Percentiles rank a stretch among this genome's conserved stretches.
Conservation (phyloP, 2,888 invertebrate species). For the Thymelicus sylvestris region DNA sequence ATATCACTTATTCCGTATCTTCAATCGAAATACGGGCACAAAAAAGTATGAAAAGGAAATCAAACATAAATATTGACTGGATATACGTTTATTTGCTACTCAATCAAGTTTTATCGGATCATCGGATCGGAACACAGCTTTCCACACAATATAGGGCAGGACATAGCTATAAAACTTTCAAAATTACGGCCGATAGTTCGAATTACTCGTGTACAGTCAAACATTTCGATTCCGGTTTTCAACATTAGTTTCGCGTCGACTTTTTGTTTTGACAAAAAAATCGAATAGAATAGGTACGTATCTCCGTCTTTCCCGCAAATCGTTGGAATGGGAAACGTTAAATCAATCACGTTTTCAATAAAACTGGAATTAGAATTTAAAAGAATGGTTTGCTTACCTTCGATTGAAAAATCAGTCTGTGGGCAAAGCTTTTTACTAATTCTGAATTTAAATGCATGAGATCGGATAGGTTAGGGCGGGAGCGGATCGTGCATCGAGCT, state of each 20-base stretch:
- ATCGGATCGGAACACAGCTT: constrained; percentile 43
- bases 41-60: constrained; percentile 37
- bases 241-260: constrained; percentile 22
- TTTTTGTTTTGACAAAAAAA: constrained; percentile 26
- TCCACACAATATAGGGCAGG: constrained; percentile 44
- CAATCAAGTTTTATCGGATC: constrained; percentile 43
- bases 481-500: constrained; percentile 65
- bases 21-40: constrained; percentile 35
- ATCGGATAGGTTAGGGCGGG: constrained; percentile 79
- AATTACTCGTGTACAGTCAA: constrained; percentile 42
- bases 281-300: constrained; percentile 21
- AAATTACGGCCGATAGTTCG: constrained; percentile 44
- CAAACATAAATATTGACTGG: constrained; percentile 40
- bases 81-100: constrained; percentile 41
- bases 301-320: constrained; percentile 26
- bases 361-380: constrained; percentile 67
- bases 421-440: constrained; percentile 78
- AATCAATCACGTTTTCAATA: constrained; percentile 78
- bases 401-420: constrained; percentile 68
- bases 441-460: constrained; percentile 85
- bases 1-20: constrained; percentile 36
- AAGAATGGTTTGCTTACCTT: constrained; percentile 69
- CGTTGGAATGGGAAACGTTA: constrained; percentile 60
- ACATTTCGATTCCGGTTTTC: constrained; percentile 39
- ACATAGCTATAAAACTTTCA: constrained; percentile 44